Evolutionary conservation across 2,113 vertebrate species (phyloP), one percentile per base, ranked within the genome.

Genomic region (Holacanthus passer): DNA sequence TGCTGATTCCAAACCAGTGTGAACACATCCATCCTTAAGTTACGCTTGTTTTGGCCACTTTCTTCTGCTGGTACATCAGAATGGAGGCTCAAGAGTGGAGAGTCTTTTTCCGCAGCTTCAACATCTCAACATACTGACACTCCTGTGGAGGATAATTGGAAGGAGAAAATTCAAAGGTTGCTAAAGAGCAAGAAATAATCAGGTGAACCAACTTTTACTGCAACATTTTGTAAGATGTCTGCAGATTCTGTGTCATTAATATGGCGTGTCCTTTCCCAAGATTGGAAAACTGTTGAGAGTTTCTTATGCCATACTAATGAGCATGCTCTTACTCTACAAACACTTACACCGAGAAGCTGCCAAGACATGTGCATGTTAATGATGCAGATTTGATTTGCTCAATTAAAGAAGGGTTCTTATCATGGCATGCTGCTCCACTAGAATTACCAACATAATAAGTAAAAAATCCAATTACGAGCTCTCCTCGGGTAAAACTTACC

Each of bases 301-400:
- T 77, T 87, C 65, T 63, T 27, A 9, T 71, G 31, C 53, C 48
- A 35, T 45, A 39, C 60, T 81, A 91, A 90, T 85, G 73, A 92
- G 65, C 41, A 22, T 16, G 16, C 59, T 45, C 53, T 76, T 27
- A 71, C 32, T 77, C 85, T 78, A 67, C 24, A 66, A 71, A 73
- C 55, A 78, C 53, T 76, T 52, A 70, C 14, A 35, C 66, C 19
- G 47, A 55, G 31, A 67, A 45, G 60, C 60, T 73, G 52, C 22
- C 58, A 31, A 31, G 50, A 73, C 58, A 29, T n/a, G 29, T 39
- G 68, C 69, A 59, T 67, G 56, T 59, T 56, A 58, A 82, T 67
- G 73, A 35, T 43, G 55, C 66, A 68, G 55, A 59, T 82, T 76
- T 68, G 48, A 83, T 75, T 60, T 59, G 22, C 62, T 73, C 47